Base-by-base conservation (phyloP, 53 echinoderm and acorn worm species). In the Mesocentrotus franciscanus region DNA sequence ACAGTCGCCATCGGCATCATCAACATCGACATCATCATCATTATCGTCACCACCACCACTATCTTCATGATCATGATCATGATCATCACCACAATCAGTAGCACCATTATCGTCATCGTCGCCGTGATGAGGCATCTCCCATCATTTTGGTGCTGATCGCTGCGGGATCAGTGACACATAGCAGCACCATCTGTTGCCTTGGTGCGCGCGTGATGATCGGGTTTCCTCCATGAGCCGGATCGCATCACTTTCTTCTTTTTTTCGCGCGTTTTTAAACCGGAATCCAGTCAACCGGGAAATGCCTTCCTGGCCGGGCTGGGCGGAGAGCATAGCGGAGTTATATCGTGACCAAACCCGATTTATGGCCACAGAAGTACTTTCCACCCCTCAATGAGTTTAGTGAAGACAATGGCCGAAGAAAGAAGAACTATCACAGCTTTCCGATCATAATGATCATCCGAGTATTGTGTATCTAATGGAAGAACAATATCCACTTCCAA, bases 131-230 rank as follows among this genome's bases (percentile, higher is more conserved):
- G 39, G 22, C 84, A 84, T 84, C 84, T 84, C 33, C 13, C 76
- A 76, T 76, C 76, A 42, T 84, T 13, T 49, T 9, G 42, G 22
- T 49, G 49, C 22, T 49, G 22, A 8, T 90, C 61, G 20, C 60
- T 22, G 60, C 32, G 30, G 32, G 60, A 90, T 26, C 60, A 90
- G 33, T 90, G 90, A 90, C 90, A 90, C 90, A 90, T 90, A 90
- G 61, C 90, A 24, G 59, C 10, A 61, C 90, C 90, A 90, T 90
- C 90, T 90, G 90, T 90, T 90, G 60, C 61, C 90, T 26, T 61
- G 22, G 22, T 84, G 84, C 49, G 27, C 71, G 71, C 12, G 22
- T 30, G 75, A 35, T 79, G 79, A 34, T 79, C 79, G 36, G 79
- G 79, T 79, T 35, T 79, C 79, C 16, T 49, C 16, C 22, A 42